Conservation (phyloP, 1,140 invertebrate genomes). For the Leptestheria dahalacensis region DNA sequence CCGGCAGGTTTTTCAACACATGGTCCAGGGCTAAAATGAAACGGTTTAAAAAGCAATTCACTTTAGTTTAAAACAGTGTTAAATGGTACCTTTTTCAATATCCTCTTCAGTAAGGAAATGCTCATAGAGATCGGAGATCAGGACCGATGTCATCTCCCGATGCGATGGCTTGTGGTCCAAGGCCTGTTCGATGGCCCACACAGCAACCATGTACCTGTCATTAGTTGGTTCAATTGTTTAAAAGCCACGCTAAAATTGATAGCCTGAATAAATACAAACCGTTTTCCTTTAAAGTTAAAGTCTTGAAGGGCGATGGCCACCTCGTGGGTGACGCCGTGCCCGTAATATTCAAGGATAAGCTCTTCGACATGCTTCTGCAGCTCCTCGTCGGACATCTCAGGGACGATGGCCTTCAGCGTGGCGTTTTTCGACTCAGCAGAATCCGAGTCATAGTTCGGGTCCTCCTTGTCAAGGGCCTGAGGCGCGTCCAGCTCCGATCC, state of each 20-base stretch:
- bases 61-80: not conserved
- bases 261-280: too few relatives aligned
- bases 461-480: slow-evolving; percentile 58
- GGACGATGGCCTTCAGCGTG: slow-evolving; percentile 54
- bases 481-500: slow-evolving; percentile 64
- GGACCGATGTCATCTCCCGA: slow-evolving; percentile 74
- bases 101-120: slow-evolving; percentile 55
- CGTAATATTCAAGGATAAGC: slow-evolving; percentile 73
- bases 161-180: slow-evolving; percentile 82
- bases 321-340: slow-evolving; percentile 57
- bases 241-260: too few relatives aligned
- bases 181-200: slow-evolving; percentile 53
- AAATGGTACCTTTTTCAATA: slow-evolving; percentile 36
- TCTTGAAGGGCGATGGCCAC: slow-evolving; percentile 60
- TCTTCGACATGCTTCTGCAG: slow-evolving; percentile 54
- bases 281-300: slow-evolving; percentile 42
- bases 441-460: slow-evolving; percentile 80
- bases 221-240: too few relatives aligned
- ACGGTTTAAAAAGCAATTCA: not conserved
- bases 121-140: slow-evolving; percentile 74
- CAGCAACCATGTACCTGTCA: slow-evolving; percentile 27
- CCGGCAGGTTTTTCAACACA: slow-evolving; percentile 57
- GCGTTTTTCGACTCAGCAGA: slow-evolving; percentile 53
- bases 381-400: slow-evolving; percentile 50
- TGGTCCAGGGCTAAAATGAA: slow-evolving; percentile 46